phyloP scores from a whole-genome alignment of 2,797 vertebrate species.

The Cyclura pinguis region DNA sequence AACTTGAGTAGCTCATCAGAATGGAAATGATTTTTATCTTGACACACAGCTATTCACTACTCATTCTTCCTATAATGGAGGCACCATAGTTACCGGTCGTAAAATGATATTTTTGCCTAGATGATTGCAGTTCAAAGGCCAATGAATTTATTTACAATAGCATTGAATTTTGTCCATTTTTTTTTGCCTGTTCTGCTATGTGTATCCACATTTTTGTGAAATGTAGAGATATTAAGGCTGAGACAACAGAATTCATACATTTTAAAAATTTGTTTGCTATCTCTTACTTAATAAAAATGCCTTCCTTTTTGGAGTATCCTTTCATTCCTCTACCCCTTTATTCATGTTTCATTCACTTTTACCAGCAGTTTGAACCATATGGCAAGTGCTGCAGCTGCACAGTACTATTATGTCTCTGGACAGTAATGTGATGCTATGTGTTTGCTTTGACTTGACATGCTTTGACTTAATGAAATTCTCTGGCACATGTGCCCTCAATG shows the following conservation, averaged over 20 bases:
- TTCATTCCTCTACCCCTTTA: not conserved
- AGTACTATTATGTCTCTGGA: not conserved
- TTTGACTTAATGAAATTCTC: not conserved
- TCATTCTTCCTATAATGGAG: constrained; percentile 27
- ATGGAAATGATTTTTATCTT: constrained; percentile 28
- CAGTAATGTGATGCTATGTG: not conserved
- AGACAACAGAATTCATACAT: not conserved
- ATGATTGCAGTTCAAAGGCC: not conserved
- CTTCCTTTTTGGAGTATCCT: not conserved
- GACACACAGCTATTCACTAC: not conserved
- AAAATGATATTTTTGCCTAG: not conserved
- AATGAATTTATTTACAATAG: not conserved
- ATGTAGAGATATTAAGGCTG: not conserved
- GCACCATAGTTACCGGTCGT: not conserved
- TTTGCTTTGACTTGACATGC: too few relatives aligned
- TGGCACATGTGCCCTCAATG: not conserved
- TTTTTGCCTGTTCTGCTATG: not conserved
- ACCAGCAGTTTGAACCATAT: not conserved
- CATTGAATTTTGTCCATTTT: not conserved
- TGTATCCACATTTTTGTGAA: constrained; percentile 6
- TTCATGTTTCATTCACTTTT: not conserved
- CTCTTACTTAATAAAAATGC: not conserved
- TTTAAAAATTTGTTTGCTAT: not conserved
- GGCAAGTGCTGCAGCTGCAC: not conserved
- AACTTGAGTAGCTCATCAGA: constrained; percentile 5